A percentile compares a stretch with the other conserved stretches of the same genome.
phyloP scores from a whole-genome alignment of 2,113 vertebrate species.

The Nothocercus nigrocapillus region DNA sequence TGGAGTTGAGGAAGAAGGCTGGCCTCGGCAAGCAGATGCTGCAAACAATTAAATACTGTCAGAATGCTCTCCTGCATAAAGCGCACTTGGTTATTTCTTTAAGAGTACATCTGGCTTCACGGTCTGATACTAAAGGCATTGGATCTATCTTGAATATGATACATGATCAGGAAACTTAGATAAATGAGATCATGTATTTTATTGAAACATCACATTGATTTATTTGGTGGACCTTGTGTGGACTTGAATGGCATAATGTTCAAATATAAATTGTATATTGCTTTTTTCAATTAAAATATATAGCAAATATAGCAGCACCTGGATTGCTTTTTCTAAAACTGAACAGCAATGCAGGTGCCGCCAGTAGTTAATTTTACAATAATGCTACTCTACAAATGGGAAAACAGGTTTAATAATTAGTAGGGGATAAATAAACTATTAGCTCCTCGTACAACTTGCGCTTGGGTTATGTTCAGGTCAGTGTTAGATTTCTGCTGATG shows the following conservation, averaged over 20 bases:
- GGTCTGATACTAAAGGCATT: slow-evolving; percentile 63
- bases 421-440: slow-evolving; percentile 51
- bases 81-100: slow-evolving; percentile 60
- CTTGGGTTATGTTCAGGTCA: slow-evolving; percentile 26
- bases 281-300: slow-evolving; percentile 73
- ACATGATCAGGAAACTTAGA: slow-evolving; percentile 64
- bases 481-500: slow-evolving; percentile 56
- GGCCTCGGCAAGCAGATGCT: slow-evolving; percentile 94
- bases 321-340: not conserved
- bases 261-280: slow-evolving; percentile 78
- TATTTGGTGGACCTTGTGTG: slow-evolving; percentile 70
- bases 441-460: slow-evolving; percentile 31
- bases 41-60: slow-evolving; percentile 88
- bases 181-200: slow-evolving; percentile 75
- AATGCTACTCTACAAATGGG: slow-evolving; percentile 77
- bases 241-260: slow-evolving; percentile 71
- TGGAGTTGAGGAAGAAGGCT: slow-evolving; percentile 94
- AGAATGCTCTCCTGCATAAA: slow-evolving; percentile 37
- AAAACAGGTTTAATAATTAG: slow-evolving; percentile 71
- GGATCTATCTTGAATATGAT: slow-evolving; percentile 38
- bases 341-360: slow-evolving; percentile 58
- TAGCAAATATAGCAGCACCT: slow-evolving; percentile 61
- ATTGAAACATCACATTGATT: slow-evolving; percentile 74
- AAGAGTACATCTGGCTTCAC: slow-evolving; percentile 52
- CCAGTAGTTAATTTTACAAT: slow-evolving; percentile 72